A percentile compares a stretch with the other conserved stretches of the same genome.
Evolutionary conservation across 2,888 invertebrate species (phyloP).

Genomic region (Diloba caeruleocephala): DNA sequence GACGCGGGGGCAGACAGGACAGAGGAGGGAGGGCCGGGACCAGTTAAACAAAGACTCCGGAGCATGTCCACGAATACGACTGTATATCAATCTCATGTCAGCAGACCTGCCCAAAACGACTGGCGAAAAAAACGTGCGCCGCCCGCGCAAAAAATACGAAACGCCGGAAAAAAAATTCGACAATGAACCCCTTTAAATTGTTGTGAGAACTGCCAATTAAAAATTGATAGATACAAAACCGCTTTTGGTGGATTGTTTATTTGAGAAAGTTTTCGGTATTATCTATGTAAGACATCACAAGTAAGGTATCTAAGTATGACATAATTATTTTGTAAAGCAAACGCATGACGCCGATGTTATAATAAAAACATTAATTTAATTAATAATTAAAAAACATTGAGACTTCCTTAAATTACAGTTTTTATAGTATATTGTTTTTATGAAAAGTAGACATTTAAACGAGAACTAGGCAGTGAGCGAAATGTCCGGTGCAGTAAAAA

Average conservation of each 20-base stretch:
- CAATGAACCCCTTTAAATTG: conserved; percentile 85
- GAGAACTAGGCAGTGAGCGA: too few relatives aligned
- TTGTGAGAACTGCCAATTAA: conserved; percentile 88
- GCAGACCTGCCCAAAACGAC: conserved; percentile 85
- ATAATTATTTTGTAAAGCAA: too few relatives aligned
- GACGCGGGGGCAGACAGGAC: conserved; percentile 61
- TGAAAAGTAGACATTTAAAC: too few relatives aligned
- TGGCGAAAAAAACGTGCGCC: conserved; percentile 74
- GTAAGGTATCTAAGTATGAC: too few relatives aligned
- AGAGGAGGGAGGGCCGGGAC: conserved; percentile 66
- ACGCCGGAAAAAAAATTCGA: conserved; percentile 78
- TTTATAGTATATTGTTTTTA: too few relatives aligned
- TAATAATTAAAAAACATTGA: too few relatives aligned
- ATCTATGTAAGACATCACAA: conserved; percentile 9
- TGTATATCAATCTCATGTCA: conserved; percentile 88
- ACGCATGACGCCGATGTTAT: too few relatives aligned
- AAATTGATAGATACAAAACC: conserved; percentile 84
- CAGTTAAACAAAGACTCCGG: conserved; percentile 87
- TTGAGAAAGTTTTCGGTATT: conserved; percentile 23
- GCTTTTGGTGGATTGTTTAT: conserved; percentile 55
- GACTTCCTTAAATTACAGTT: too few relatives aligned
- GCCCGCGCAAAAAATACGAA: conserved; percentile 74
- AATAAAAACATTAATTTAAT: too few relatives aligned
- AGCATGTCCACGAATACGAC: conserved; percentile 84
- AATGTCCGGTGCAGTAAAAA: too few relatives aligned